Evolutionary conservation across 2,113 vertebrate species (phyloP).

Genomic region (Corynorhinus townsendii): DNA sequence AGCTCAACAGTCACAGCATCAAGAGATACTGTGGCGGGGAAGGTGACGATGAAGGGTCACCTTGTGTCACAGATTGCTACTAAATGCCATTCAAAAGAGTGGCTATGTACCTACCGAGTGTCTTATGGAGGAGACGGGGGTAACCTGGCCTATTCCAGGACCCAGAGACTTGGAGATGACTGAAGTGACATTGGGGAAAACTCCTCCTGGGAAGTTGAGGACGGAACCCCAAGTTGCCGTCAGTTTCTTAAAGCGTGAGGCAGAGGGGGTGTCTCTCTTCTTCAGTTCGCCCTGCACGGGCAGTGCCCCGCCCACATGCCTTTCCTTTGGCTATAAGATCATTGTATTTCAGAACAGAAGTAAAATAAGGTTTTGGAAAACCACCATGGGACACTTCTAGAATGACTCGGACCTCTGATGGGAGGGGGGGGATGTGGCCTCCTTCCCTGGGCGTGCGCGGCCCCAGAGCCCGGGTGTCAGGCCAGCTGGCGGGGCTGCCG

Average conservation of each 20-base stretch:
- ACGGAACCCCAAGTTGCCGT: background rate
- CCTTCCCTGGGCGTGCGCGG: background rate
- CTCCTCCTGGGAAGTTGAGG: background rate
- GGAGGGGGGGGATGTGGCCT: background rate
- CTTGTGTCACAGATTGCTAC: background rate
- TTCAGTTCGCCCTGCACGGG: background rate
- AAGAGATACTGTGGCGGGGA: background rate
- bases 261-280: background rate
- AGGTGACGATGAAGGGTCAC: rapidly evolving
- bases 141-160: background rate
- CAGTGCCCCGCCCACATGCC: background rate
- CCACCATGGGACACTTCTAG: slow-evolving; percentile 6
- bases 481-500: background rate
- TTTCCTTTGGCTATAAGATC: background rate
- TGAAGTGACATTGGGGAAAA: background rate
- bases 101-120: rapidly evolving
- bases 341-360: slow-evolving; percentile 38
- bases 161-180: background rate
- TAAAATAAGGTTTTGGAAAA: slow-evolving; percentile 53
- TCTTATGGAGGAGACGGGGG: background rate
- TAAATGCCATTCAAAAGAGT: background rate
- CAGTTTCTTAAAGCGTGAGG: background rate
- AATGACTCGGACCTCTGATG: background rate
- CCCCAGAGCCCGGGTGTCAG: background rate
- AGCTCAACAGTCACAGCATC: rapidly evolving